Evolutionary conservation across 2,113 vertebrate genomes (phyloP).

Genomic region (Proteles cristata): DNA sequence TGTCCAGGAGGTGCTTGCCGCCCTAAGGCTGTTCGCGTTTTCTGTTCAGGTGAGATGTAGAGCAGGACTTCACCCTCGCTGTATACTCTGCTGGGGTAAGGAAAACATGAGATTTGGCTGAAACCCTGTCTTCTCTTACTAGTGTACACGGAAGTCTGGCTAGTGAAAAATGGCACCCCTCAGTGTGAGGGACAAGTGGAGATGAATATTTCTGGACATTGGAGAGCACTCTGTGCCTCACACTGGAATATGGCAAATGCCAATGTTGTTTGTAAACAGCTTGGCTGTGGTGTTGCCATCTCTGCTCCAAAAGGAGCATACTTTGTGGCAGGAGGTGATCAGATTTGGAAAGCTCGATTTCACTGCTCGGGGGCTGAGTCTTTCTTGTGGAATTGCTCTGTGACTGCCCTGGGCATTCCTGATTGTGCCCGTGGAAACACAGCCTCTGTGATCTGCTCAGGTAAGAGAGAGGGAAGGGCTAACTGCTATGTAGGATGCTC

Average conservation of each 20-base stretch:
- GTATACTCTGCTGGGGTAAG: background rate
- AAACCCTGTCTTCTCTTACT: background rate
- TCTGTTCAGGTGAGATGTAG: conserved; percentile 50
- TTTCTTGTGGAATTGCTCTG: background rate
- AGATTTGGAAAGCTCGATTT: conserved; percentile 5
- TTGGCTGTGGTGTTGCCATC: conserved; percentile 11
- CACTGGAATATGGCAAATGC: conserved; percentile 24
- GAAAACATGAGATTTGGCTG: background rate
- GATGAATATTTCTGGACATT: background rate
- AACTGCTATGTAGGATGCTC: background rate
- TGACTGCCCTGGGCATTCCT: conserved; percentile 25
- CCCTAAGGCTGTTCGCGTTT: background rate
- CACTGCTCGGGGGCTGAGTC: conserved; percentile 51
- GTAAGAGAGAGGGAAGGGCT: background rate
- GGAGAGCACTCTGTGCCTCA: conserved; percentile 67
- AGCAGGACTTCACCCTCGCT: background rate
- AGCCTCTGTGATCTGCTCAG: conserved; percentile 70
- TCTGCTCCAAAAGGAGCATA: background rate
- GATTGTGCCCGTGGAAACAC: background rate
- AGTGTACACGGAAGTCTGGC: conserved; percentile 39
- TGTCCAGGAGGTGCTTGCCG: background rate
- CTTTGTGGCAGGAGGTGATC: background rate
- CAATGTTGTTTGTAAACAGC: conserved; percentile 53
- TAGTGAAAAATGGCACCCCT: conserved; percentile 4
- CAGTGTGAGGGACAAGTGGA: conserved; percentile 62